A percentile compares a stretch with the other conserved stretches of the same genome.
Evolutionary conservation across 2,888 invertebrate genomes (phyloP).

Genomic region (Drosophila dives): DNA sequence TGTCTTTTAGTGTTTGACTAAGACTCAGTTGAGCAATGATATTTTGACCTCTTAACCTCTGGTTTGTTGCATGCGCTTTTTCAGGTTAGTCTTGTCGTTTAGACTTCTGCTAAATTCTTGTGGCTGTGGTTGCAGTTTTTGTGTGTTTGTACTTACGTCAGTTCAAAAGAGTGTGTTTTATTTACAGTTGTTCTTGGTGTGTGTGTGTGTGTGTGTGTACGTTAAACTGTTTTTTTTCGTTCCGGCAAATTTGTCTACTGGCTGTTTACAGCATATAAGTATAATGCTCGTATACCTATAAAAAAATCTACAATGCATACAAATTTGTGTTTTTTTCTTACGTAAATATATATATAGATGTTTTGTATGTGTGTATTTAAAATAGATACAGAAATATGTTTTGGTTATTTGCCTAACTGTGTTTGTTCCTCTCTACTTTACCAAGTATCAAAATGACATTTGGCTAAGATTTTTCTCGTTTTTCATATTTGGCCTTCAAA

Average conservation of each 20-base stretch:
- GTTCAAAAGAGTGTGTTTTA: constrained; percentile 60
- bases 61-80: constrained; percentile 53
- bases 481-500: constrained; percentile 30
- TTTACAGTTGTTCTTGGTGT: constrained; percentile 60
- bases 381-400: constrained; percentile 4
- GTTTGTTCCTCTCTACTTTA: constrained; percentile 54
- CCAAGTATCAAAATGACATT: constrained; percentile 69
- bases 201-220: not conserved
- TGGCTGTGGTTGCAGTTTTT: constrained; percentile 26
- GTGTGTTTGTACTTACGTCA: constrained; percentile 68
- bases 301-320: constrained; percentile 48
- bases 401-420: constrained; percentile 21
- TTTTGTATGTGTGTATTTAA: constrained; percentile 8
- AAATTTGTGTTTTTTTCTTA: constrained; percentile 31
- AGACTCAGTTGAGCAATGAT: constrained; percentile 37
- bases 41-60: constrained; percentile 30
- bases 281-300: constrained; percentile 45
- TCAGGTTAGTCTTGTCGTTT: constrained; percentile 45
- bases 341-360: constrained; percentile 40
- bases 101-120: constrained; percentile 32
- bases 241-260: constrained; percentile 24
- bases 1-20: constrained; percentile 35
- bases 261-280: constrained; percentile 31
- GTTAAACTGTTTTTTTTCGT: constrained; percentile 18
- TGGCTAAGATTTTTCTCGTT: constrained; percentile 27